These are phyloP conservation scores for Listronotus oregonensis DNA, from an alignment of 1,140 invertebrate genomes.

Conservation along the genomic window DNA sequence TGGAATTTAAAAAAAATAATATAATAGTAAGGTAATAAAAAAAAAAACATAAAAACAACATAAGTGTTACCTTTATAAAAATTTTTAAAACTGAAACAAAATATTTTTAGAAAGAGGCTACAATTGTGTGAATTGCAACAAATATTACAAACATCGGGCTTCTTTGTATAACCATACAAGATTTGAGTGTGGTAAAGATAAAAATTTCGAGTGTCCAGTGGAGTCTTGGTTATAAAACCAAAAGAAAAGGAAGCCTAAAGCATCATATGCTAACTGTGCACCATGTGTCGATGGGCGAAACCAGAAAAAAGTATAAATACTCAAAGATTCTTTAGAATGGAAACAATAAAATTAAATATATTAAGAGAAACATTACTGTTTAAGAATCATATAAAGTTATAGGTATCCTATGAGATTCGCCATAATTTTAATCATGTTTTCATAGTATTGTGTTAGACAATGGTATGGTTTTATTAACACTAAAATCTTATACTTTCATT, in stretches of 20 bases:
- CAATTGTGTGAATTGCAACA: slow-evolving; percentile 56
- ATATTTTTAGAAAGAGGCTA: slow-evolving; percentile 12
- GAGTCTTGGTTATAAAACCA: slow-evolving; percentile 54
- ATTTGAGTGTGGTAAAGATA: slow-evolving; percentile 67
- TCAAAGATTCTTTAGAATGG: slow-evolving; percentile 21
- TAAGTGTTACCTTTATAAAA: too few species aligned
- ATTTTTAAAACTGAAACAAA: too few species aligned
- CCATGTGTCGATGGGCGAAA: neutral
- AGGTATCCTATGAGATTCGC: neutral
- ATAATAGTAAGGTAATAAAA: too few species aligned
- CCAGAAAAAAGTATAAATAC: slow-evolving; percentile 20
- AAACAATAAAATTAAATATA: neutral
- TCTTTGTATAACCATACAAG: slow-evolving; percentile 65
- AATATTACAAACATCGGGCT: slow-evolving; percentile 62
- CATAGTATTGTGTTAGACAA: too few species aligned
- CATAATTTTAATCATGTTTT: too few species aligned
- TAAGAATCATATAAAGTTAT: too few species aligned
- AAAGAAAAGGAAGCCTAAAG: slow-evolving; percentile 57
- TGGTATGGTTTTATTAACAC: too few species aligned
- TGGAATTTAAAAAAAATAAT: too few species aligned
- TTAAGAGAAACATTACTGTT: too few species aligned
- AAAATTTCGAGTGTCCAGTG: slow-evolving; percentile 12
- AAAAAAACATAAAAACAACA: too few species aligned
- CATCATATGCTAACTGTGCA: slow-evolving; percentile 48
- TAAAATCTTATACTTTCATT: too few species aligned